phyloP scores from a whole-genome alignment of 2,888 invertebrate genomes.

The Cephus pygmeus region DNA sequence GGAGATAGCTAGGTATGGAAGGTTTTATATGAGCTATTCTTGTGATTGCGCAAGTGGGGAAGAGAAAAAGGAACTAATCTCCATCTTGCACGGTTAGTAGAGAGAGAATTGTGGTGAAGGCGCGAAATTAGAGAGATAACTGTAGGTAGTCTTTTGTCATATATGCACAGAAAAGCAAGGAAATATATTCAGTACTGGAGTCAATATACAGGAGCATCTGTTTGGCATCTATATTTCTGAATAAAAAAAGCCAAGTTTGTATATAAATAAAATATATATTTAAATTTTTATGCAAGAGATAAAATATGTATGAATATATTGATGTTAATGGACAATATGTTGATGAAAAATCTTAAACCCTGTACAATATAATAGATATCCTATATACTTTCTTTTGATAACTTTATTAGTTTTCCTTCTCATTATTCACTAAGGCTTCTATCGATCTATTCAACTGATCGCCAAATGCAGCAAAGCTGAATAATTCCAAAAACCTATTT shows the following conservation, averaged over 20 bases:
- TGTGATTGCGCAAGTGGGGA: not conserved
- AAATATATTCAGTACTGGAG: not conserved
- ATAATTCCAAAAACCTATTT: slow-evolving; percentile 79
- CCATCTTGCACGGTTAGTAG: not conserved
- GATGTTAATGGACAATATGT: not conserved
- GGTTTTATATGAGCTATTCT: not conserved
- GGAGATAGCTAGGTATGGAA: not conserved
- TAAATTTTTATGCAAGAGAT: not conserved
- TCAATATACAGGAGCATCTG: not conserved
- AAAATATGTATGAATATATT: not conserved
- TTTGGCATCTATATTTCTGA: not conserved
- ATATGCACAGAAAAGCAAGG: not conserved
- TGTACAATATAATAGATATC: not conserved
- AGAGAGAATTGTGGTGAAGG: not conserved
- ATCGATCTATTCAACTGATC: slow-evolving; percentile 72
- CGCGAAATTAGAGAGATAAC: not conserved
- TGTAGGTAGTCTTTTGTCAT: not conserved
- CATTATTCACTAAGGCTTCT: slow-evolving; percentile 36
- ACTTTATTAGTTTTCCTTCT: slow-evolving; percentile 20
- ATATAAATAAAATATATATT: not conserved
- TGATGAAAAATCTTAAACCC: not conserved
- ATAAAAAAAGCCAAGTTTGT: not conserved
- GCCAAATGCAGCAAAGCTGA: slow-evolving; percentile 86
- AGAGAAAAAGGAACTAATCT: not conserved
- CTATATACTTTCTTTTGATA: slow-evolving; percentile 3